These are phyloP conservation scores for Microhierax caerulescens DNA, from an alignment of 2,797 vertebrate genomes.

Conservation along the genomic window DNA sequence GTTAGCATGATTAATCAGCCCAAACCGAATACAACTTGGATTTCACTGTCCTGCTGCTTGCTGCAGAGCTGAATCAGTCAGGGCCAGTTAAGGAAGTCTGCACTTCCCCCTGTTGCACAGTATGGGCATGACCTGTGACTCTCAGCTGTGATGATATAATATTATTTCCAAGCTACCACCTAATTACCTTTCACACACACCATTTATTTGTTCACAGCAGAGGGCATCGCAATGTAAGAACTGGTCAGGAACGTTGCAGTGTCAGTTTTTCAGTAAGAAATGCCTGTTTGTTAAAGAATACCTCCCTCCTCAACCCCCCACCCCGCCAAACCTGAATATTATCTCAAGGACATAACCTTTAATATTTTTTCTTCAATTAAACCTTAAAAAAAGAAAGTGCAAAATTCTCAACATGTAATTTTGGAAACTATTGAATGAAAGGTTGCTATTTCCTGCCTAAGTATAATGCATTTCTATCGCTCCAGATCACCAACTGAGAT, in stretches of 20 bases:
- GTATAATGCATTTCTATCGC: background rate
- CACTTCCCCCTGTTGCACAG: background rate
- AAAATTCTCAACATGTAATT: background rate
- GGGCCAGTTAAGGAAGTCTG: constrained; percentile 11
- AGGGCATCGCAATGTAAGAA: background rate
- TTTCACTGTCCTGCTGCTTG: constrained; percentile 6
- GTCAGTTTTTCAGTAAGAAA: background rate
- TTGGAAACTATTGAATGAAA: background rate
- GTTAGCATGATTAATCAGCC: constrained; percentile 36
- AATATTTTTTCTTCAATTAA: background rate
- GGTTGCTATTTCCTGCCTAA: background rate
- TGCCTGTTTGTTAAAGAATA: background rate
- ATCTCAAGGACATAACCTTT: background rate
- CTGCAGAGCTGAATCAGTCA: constrained; percentile 17
- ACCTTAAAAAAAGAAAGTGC: background rate
- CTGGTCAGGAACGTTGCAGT: background rate
- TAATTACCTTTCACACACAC: constrained; percentile 12
- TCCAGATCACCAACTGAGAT: background rate
- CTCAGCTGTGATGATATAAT: background rate
- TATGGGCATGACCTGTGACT: background rate
- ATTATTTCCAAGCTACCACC: background rate
- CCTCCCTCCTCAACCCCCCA: no score
- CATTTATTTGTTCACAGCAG: constrained; percentile 9
- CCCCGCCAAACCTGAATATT: fast-evolving
- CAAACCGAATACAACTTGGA: constrained; percentile 5